Evolutionary conservation across 2,797 vertebrate species (phyloP).

Genomic region (Malacoctenus gilli): DNA sequence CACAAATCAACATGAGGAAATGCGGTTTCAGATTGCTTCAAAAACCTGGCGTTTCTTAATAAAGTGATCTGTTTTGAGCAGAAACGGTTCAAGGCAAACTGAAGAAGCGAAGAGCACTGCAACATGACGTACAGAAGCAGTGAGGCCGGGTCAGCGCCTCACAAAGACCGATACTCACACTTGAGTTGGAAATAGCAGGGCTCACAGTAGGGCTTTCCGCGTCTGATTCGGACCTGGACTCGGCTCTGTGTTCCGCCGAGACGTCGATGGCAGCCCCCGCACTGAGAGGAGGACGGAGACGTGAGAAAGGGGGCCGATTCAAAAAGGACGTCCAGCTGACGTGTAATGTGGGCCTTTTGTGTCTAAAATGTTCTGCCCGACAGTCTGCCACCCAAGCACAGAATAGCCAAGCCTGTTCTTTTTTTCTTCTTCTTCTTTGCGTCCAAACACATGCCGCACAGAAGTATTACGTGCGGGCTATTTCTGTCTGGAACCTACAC

Average conservation of each 20-base stretch:
- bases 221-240: conserved; percentile 89
- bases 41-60: too few species aligned
- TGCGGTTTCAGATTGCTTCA: too few species aligned
- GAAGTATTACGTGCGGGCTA: conserved; percentile 8
- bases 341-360: conserved; percentile 18
- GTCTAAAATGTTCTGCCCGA: conserved; percentile 32
- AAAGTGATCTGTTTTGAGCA: too few species aligned
- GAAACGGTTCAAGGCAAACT: not conserved
- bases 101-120: not conserved
- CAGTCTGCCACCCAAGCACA: conserved; percentile 27
- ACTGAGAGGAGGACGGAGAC: conserved; percentile 76
- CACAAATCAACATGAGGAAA: too few species aligned
- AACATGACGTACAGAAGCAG: not conserved
- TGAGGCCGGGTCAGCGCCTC: conserved; percentile 1
- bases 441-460: not conserved
- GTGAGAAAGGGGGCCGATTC: conserved; percentile 13
- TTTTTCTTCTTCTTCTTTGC: conserved; percentile 2
- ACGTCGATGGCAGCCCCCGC: conserved; percentile 83
- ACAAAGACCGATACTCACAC: conserved; percentile 79
- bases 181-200: conserved; percentile 89
- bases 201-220: conserved; percentile 89
- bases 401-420: not conserved
- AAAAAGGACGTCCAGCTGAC: conserved; percentile 19
- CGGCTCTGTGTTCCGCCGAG: conserved; percentile 85
- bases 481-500: conserved; percentile 7